Base-by-base conservation (phyloP, 2,113 vertebrate genomes). In the Bostrychus sinensis region DNA sequence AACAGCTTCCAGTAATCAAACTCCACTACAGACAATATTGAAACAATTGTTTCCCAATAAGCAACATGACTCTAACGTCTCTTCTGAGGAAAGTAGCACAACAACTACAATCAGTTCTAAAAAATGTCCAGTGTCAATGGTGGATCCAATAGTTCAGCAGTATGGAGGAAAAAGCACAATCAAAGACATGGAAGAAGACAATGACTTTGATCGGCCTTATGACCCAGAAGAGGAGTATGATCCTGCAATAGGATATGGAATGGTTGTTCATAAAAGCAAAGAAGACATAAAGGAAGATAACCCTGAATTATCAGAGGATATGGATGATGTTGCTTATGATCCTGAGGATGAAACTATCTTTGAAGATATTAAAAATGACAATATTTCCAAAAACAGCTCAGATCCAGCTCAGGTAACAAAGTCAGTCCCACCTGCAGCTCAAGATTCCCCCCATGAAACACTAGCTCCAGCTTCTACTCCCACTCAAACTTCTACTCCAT, bases 151-250 rank as follows among this genome's bases (percentile, higher is more conserved):
- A 3, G 95, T 98, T 20, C 94, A 96, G 46, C 95, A 95, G 75
- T 98, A 94, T 3, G 96, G 94, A n/a, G 94, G 95, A 80, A 91
- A 94, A 83, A 92, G 92, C 0, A 95, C 94, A 80, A 91, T 89
- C 9, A 81, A 93, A 66, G 89, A 93, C 37, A 50, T 86, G 37
- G 71, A 86, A 66, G 76, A 82, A 32, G 90, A 94, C n/a, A 93
- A 93, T 63, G 94, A 91, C 30, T 86, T 95, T 34, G 95, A 98
- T 69, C 90, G 96, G 42, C 96, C 96, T 0, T 98, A 98, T 7
- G 96, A 99, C 80, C 96, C 97, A 3, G 96, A 98, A 64, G 96
- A 98, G 28, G 96, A 98, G 65, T 98, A 98, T 6, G 91, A 93
- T 56, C 94, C 95, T 0, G 92, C 93, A 68, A 86, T 86, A 55